phyloP scores from a whole-genome alignment of 2,888 invertebrate species.

The Plagodis dolabraria region DNA sequence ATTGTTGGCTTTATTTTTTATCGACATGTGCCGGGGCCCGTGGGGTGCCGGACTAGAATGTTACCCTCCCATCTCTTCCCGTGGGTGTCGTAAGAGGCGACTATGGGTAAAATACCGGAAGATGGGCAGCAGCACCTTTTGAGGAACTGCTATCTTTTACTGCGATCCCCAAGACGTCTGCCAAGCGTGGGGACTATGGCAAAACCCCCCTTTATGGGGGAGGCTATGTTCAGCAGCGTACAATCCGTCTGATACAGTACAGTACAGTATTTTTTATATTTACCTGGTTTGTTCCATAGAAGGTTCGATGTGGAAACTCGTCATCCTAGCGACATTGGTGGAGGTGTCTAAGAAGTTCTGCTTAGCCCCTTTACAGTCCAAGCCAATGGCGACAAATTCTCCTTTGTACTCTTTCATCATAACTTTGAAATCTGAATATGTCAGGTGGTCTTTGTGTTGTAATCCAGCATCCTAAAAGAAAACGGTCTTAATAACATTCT shows the following conservation, averaged over 20 bases:
- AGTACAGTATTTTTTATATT: too few species aligned
- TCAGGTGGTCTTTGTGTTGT: conserved; percentile 94
- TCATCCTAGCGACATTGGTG: conserved; percentile 97
- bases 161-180: too few species aligned
- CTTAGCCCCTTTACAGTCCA: conserved; percentile 97
- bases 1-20: neutral
- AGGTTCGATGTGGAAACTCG: conserved; percentile 95
- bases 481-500: neutral
- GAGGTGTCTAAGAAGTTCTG: conserved; percentile 97
- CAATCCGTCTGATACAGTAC: too few species aligned
- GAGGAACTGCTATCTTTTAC: too few species aligned
- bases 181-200: too few species aligned
- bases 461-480: conserved; percentile 91
- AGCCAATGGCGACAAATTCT: conserved; percentile 96
- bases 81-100: too few species aligned
- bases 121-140: too few species aligned
- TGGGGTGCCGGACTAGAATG: too few species aligned
- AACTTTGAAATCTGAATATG: conserved; percentile 95
- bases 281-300: conserved; percentile 88
- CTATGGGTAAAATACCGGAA: too few species aligned
- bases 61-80: too few species aligned
- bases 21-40: too few species aligned
- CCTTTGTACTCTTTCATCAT: conserved; percentile 99
- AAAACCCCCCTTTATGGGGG: too few species aligned
- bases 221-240: neutral